Conservation (phyloP, 64 coral and sea anemone genomes). For the Montipora foliosa region DNA sequence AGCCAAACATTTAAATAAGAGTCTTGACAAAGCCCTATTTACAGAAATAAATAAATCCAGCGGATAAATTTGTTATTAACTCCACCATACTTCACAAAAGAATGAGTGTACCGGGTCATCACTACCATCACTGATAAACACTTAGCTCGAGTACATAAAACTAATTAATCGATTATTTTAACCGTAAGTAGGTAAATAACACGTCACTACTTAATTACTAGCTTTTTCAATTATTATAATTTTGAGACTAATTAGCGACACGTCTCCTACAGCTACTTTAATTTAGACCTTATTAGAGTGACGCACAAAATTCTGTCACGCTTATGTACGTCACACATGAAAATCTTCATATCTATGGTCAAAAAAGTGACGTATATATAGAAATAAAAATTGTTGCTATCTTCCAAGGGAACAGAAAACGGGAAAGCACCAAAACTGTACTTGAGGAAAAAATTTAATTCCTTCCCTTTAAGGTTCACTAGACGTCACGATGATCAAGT, state of each 20-base stretch:
- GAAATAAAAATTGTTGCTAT: no score
- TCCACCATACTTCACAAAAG: neutral
- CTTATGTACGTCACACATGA: neutral
- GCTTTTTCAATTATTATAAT: neutral
- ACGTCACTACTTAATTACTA: neutral
- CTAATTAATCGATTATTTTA: neutral
- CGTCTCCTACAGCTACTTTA: neutral
- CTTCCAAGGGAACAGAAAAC: neutral
- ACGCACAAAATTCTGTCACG: neutral
- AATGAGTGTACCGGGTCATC: neutral
- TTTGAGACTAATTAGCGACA: neutral
- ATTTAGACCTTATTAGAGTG: neutral
- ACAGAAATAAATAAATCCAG: neutral
- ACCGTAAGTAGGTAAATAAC: neutral
- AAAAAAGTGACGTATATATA: no score
- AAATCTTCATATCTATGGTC: no score
- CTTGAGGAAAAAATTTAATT: no score
- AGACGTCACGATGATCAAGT: no score
- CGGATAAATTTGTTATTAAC: neutral
- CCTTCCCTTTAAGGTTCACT: no score
- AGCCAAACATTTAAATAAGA: constrained; percentile 7
- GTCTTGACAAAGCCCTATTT: neutral
- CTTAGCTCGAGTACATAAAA: neutral
- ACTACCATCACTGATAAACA: neutral
- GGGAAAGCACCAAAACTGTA: neutral